Conservation (phyloP, 30 jellyfish, hydroid and myxozoan genomes). For the Turritopsis dohrnii region DNA sequence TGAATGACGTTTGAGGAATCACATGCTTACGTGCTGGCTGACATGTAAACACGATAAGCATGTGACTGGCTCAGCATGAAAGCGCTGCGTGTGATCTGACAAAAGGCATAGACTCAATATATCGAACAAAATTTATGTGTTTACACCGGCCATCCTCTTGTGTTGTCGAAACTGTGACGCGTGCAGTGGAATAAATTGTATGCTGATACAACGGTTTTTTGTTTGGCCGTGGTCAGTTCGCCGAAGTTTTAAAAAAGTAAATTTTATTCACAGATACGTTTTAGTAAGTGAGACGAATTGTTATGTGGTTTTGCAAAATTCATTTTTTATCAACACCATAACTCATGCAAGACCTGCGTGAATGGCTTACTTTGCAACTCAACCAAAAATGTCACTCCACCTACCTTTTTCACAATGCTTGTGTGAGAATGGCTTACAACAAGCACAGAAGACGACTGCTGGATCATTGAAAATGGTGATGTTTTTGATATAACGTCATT, state of each 20-base stretch:
- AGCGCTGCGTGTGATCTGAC: neutral
- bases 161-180: neutral
- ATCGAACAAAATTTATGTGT: neutral
- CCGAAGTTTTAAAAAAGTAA: neutral
- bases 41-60: too few relatives aligned
- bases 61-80: neutral
- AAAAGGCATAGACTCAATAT: neutral
- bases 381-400: neutral
- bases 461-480: slow-evolving; percentile 55
- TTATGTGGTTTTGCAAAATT: neutral
- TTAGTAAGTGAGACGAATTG: neutral
- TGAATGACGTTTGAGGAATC: too few relatives aligned
- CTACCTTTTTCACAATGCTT: neutral
- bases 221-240: neutral
- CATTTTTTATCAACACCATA: neutral
- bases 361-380: too few relatives aligned
- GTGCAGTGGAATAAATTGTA: neutral
- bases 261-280: neutral
- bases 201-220: neutral
- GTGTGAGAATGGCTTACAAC: neutral
- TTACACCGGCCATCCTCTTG: neutral
- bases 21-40: too few relatives aligned
- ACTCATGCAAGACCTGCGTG: neutral
- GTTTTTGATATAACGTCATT: slow-evolving; percentile 72
- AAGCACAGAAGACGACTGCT: slow-evolving; percentile 46